These are phyloP conservation scores for Anguilla rostrata DNA, from an alignment of 2,113 vertebrate species.

Conservation along the genomic window DNA sequence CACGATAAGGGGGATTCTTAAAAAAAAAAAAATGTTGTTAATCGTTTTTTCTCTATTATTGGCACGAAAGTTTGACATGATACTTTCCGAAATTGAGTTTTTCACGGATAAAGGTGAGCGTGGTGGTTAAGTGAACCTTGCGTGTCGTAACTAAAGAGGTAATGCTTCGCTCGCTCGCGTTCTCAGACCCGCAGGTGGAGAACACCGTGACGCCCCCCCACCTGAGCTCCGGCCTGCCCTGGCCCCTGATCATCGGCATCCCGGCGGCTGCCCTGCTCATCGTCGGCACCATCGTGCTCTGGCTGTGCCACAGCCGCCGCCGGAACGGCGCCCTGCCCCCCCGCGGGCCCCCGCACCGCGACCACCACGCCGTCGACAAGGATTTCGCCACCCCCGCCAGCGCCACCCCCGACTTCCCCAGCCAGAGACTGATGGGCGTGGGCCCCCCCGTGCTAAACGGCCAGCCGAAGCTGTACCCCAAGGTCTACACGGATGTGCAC, in stretches of 20 bases:
- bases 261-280: constrained; percentile 61
- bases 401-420: constrained; percentile 39
- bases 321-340: constrained; percentile 40
- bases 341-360: constrained; percentile 35
- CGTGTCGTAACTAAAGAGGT: not conserved
- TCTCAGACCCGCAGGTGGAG: constrained; percentile 46
- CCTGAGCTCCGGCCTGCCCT: constrained; percentile 57
- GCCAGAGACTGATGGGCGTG: constrained; percentile 45
- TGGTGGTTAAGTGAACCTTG: not conserved
- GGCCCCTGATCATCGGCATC: constrained; percentile 63
- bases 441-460: constrained; percentile 26
- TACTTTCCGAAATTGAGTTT: not conserved
- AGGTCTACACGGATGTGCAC: constrained; percentile 58
- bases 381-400: constrained; percentile 24
- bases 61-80: not conserved
- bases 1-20: too few species aligned
- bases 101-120: not conserved
- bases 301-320: constrained; percentile 59
- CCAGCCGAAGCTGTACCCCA: constrained; percentile 51
- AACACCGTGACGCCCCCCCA: constrained; percentile 48
- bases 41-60: not conserved
- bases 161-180: constrained; percentile 13
- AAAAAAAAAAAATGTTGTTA: too few species aligned
- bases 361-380: constrained; percentile 41
- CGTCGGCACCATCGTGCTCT: constrained; percentile 59